Conservation (phyloP, 1,140 invertebrate species). For the Luehdorfia chinensis region DNA sequence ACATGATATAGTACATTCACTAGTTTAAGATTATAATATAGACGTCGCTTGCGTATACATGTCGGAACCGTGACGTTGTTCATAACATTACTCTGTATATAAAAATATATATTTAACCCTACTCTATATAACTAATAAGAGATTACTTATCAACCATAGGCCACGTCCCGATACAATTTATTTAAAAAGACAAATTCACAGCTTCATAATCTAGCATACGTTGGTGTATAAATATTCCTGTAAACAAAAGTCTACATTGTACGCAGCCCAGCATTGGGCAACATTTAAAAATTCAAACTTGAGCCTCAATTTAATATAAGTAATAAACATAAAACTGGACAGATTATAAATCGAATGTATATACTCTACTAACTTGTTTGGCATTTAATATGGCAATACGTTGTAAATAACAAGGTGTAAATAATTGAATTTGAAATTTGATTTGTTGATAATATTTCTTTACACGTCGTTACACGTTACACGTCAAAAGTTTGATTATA, state of each 20-base stretch:
- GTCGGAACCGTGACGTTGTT: not conserved
- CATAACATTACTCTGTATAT: not conserved
- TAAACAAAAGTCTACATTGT: too few species aligned
- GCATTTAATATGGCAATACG: constrained; percentile 12
- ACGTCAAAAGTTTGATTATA: too few species aligned
- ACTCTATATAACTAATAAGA: too few species aligned
- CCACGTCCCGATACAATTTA: not conserved
- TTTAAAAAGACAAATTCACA: too few species aligned
- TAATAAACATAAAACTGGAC: not conserved
- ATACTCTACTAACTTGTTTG: constrained; percentile 6
- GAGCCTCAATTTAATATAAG: constrained; percentile 1
- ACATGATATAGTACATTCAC: not conserved
- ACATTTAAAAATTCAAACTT: not conserved
- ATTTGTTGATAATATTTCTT: too few species aligned
- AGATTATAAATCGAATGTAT: not conserved
- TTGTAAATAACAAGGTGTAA: too few species aligned
- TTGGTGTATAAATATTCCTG: too few species aligned
- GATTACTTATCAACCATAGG: not conserved
- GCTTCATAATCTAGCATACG: too few species aligned
- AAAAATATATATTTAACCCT: constrained; percentile 9
- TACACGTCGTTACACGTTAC: too few species aligned
- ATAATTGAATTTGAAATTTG: too few species aligned
- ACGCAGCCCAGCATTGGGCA: not conserved
- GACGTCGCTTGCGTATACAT: not conserved
- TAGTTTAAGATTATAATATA: not conserved